phyloP scores from a whole-genome alignment of 2,888 invertebrate genomes.

The Dysmachus trigonus region DNA sequence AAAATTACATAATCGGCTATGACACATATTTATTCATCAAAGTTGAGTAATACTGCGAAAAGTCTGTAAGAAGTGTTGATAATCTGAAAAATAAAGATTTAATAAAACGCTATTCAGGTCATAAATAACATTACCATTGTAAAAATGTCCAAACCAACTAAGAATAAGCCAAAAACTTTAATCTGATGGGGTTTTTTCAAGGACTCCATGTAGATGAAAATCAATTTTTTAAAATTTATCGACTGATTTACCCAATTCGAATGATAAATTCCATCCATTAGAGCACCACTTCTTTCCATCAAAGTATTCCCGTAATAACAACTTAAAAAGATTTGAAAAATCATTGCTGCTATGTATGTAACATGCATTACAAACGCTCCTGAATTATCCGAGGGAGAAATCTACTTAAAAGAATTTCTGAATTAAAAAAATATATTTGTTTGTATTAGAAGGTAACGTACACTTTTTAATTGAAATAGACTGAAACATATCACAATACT shows the following conservation, averaged over 20 bases:
- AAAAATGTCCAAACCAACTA: neutral
- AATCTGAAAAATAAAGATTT: neutral
- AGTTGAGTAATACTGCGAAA: constrained; percentile 4
- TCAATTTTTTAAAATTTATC: neutral
- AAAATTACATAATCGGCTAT: neutral
- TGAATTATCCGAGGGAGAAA: neutral
- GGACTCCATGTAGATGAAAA: constrained; percentile 1
- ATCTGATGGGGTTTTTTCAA: neutral
- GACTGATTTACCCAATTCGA: neutral
- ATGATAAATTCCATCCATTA: neutral
- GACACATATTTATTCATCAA: neutral
- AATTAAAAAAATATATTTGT: neutral
- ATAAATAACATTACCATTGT: neutral
- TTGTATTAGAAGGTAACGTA: neutral
- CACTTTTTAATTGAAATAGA: constrained; percentile 25
- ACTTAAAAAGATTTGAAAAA: constrained; percentile 13
- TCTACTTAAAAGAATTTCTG: neutral
- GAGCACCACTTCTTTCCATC: neutral
- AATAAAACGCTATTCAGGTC: neutral
- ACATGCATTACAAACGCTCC: neutral
- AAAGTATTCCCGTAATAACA: neutral
- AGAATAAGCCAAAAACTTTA: neutral
- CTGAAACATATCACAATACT: constrained; percentile 14
- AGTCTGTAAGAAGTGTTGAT: constrained; percentile 2
- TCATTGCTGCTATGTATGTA: constrained; percentile 1